Base-by-base conservation (phyloP, 2,113 vertebrate species). In the Ceratotherium simum region DNA sequence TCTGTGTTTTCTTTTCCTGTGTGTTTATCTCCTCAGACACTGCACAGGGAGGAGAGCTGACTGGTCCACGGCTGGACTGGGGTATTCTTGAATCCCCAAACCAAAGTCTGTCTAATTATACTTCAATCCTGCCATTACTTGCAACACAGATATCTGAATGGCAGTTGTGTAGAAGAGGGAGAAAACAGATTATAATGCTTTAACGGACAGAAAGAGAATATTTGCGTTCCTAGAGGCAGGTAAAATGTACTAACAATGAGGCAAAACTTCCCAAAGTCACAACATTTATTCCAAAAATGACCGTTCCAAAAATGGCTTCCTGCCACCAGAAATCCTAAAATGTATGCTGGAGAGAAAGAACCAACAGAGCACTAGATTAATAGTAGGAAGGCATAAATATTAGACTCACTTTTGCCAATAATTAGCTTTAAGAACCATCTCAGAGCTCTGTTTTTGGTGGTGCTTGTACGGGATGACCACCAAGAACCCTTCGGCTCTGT, bases 271-370 rank as follows among this genome's bases (percentile, higher is more conserved):
- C 60, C 69, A 73, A 60, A 82, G 82, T 81, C 39, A 84, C 11
- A 94, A 79, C 67, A 92, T 56, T 60, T 85, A 69, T 76, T 76
- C 4, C 72, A 72, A 92, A 93, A 76, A 73, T 81, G 12, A 89
- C 27, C 70, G 25, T 58, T 67, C 20, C 21, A 54, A 81, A 96
- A 95, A 96, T 54, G 16, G 6, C 46, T 96, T 76, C 10, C 13
- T 54, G 29, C 14, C 36, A 56, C 31, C 18, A 79, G 25, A 92
- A 93, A 85, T 67, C 33, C 27, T 97, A 48, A 85, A 54, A 78
- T 48, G 29, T 5, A 67, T n/a, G 16, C 27, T 85, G 17, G 17
- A 46, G 21, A n/a, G 42, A 29, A 36, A 75, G 36, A 14, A 76
- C 18, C 42, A 76, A 87, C 20, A 82, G 27, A 93, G n/a, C 16